Percentiles rank a stretch among this genome's conserved stretches.
Evolutionary conservation across 2,113 vertebrate species (phyloP).

Genomic region (Pyrgilauda ruficollis): DNA sequence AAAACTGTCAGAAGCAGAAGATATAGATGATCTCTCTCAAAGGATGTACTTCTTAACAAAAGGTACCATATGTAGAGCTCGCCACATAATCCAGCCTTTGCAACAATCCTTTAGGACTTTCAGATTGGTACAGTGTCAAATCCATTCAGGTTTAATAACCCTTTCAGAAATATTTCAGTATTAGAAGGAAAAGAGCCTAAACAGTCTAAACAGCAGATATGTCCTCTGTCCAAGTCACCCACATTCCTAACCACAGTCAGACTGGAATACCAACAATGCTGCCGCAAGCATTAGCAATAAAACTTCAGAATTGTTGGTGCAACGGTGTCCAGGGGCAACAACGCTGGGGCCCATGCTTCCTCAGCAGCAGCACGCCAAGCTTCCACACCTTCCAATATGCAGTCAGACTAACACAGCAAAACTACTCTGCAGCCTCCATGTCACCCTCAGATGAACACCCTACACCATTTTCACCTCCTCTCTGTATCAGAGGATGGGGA

Average conservation of each 20-base stretch:
- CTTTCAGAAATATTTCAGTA: background rate
- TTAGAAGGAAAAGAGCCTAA: background rate
- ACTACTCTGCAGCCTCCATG: background rate
- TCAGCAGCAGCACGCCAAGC: background rate
- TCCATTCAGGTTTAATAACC: background rate
- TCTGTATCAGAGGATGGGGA: background rate
- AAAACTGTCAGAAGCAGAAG: background rate
- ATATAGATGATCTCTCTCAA: background rate
- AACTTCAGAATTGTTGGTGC: conserved; percentile 34
- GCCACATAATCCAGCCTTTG: background rate
- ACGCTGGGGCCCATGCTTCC: background rate
- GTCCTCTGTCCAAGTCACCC: background rate
- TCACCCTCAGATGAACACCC: background rate
- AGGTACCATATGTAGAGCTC: background rate
- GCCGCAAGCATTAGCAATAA: background rate
- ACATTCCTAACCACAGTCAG: background rate
- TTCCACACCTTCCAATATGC: background rate
- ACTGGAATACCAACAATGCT: conserved; percentile 16
- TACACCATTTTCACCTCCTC: background rate
- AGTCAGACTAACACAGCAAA: background rate
- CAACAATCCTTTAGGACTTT: background rate
- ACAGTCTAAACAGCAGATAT: background rate
- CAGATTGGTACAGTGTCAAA: background rate
- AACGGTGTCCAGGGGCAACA: conserved; percentile 54
- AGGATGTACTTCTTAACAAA: background rate